Conservation (phyloP, 2,888 invertebrate genomes). For the Physocephala rufipes region DNA sequence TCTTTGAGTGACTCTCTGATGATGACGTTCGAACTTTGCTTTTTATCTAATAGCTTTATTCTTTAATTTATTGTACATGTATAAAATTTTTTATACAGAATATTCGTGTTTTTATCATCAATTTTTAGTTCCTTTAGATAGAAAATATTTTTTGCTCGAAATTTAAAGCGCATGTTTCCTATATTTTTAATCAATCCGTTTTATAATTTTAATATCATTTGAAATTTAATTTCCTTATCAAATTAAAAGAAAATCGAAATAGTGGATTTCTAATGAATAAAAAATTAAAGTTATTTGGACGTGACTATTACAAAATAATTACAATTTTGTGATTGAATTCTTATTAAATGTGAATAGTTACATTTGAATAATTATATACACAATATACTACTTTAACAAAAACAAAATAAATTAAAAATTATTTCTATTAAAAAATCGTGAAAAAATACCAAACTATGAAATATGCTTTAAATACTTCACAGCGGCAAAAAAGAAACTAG, state of each 20-base stretch:
- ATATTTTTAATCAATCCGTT: too few species aligned
- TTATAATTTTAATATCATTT: too few species aligned
- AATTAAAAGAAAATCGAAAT: conserved; percentile 1
- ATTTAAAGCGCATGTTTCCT: too few species aligned
- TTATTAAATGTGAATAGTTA: not conserved
- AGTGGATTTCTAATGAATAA: not conserved
- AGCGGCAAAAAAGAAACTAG: not conserved
- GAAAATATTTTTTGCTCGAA: too few species aligned
- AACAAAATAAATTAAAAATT: not conserved
- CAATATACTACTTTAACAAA: too few species aligned
- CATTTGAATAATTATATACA: not conserved
- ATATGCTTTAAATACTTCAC: not conserved
- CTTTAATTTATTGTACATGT: not conserved
- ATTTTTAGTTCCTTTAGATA: too few species aligned
- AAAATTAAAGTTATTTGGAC: too few species aligned
- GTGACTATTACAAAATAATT: too few species aligned
- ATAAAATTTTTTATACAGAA: too few species aligned
- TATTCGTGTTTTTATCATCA: too few species aligned
- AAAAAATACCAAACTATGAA: not conserved
- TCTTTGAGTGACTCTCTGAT: too few species aligned
- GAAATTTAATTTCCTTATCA: not conserved
- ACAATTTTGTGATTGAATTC: not conserved
- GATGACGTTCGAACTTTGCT: conserved; percentile 21
- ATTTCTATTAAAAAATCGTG: not conserved
- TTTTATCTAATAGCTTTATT: not conserved